phyloP scores from a whole-genome alignment of 1,140 invertebrate species.

The Cataglyphis hispanica region DNA sequence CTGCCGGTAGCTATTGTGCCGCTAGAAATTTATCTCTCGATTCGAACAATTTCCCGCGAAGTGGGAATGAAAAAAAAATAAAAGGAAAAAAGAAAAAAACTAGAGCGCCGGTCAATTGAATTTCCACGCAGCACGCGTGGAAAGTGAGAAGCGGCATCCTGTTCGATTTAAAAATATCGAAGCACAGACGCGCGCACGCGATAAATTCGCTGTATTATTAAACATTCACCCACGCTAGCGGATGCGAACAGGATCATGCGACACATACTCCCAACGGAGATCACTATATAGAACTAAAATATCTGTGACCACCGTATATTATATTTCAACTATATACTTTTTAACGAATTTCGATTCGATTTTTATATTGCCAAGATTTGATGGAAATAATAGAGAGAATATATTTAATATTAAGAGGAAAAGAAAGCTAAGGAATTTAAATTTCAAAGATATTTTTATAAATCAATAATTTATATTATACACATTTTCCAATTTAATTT shows the following conservation, averaged over 20 bases:
- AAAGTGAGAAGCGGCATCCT: conserved; percentile 63
- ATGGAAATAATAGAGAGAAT: not conserved
- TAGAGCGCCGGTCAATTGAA: conserved; percentile 59
- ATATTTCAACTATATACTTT: conserved; percentile 14
- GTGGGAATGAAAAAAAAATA: conserved; percentile 54
- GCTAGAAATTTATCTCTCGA: conserved; percentile 68
- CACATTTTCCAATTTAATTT: not conserved
- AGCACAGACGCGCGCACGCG: conserved; percentile 27
- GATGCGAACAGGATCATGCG: conserved; percentile 46
- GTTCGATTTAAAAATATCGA: conserved; percentile 45
- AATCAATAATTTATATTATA: not conserved
- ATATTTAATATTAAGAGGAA: too few relatives aligned
- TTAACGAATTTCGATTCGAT: conserved; percentile 15
- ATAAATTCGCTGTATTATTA: conserved; percentile 60
- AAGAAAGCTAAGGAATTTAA: not conserved
- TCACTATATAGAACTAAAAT: not conserved
- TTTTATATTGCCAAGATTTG: not conserved
- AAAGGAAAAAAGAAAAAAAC: conserved; percentile 32
- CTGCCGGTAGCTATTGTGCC: conserved; percentile 52
- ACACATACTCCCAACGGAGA: conserved; percentile 34
- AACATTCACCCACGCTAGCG: conserved; percentile 52
- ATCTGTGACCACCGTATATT: not conserved
- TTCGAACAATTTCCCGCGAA: conserved; percentile 53
- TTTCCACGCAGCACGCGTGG: conserved; percentile 44
- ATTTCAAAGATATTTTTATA: not conserved